phyloP scores from a whole-genome alignment of 2,888 invertebrate genomes.

The Proisotoma minuta region DNA sequence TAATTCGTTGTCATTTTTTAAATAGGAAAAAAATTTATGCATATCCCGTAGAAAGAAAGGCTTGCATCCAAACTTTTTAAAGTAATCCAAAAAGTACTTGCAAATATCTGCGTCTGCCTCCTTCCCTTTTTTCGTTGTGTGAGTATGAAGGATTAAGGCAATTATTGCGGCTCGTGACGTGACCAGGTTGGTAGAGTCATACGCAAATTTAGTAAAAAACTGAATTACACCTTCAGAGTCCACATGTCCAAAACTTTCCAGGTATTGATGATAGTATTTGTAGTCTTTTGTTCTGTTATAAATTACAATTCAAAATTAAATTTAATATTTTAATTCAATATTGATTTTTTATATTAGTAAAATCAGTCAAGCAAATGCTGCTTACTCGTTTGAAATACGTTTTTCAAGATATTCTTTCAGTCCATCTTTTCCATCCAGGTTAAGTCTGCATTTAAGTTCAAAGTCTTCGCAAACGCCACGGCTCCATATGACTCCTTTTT shows the following conservation, averaged over 20 bases:
- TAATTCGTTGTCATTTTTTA: no score
- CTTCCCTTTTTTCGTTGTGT: background rate
- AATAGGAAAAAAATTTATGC: background rate
- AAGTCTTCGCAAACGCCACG: background rate
- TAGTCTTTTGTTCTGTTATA: constrained; percentile 4
- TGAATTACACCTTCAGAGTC: constrained; percentile 17
- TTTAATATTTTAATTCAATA: background rate
- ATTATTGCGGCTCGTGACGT: background rate
- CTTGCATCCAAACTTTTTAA: constrained; percentile 13
- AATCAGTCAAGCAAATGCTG: background rate
- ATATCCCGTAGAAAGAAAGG: constrained; percentile 30
- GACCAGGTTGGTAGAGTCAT: background rate
- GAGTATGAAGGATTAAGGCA: background rate
- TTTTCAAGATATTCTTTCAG: constrained; percentile 52
- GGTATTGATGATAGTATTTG: constrained; percentile 10
- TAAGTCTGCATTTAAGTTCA: background rate
- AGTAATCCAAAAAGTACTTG: background rate
- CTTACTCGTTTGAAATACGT: background rate
- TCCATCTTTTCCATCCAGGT: background rate
- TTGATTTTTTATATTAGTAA: no score
- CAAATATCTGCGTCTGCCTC: background rate
- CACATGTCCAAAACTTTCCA: constrained; percentile 22
- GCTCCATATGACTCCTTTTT: background rate
- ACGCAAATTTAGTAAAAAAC: constrained; percentile 15
- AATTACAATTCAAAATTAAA: background rate